Conservation (phyloP, 2,888 invertebrate genomes). For the Nomada fabriciana region DNA sequence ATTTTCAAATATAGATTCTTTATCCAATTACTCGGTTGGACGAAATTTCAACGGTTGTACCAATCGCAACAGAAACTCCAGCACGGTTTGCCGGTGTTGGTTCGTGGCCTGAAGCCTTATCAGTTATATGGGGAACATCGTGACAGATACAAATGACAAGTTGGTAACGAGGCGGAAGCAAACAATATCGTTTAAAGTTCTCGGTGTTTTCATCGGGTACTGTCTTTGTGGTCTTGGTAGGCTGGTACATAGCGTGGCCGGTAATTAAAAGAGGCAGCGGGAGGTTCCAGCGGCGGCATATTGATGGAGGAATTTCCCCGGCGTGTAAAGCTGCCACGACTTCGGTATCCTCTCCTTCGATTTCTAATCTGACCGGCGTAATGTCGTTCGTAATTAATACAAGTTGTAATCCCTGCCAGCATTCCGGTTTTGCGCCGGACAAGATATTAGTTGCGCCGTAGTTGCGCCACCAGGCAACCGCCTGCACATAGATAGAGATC, state of each 20-base stretch:
- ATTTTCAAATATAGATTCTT: background rate
- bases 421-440: constrained; percentile 83
- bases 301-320: constrained; percentile 64
- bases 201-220: constrained; percentile 53
- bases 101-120: constrained; percentile 1
- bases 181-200: constrained; percentile 48
- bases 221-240: constrained; percentile 27
- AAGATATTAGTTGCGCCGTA: constrained; percentile 82
- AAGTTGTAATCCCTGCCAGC: constrained; percentile 81
- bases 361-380: constrained; percentile 83
- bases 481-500: constrained; percentile 80
- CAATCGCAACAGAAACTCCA: background rate
- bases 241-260: constrained; percentile 5
- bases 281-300: constrained; percentile 46
- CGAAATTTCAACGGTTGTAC: background rate
- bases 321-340: constrained; percentile 63
- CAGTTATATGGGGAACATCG: background rate
- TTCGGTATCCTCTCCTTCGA: constrained; percentile 76
- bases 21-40: constrained; percentile 1
- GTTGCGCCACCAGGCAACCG: constrained; percentile 73
- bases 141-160: constrained; percentile 42
- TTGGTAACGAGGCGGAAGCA: constrained; percentile 54
- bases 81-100: constrained; percentile 14
- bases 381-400: constrained; percentile 84
- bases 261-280: constrained; percentile 66